Percentiles rank a stretch among this genome's conserved stretches.
Conservation (phyloP, 2,113 vertebrate species). For the Phalacrocorax pelagicus region DNA sequence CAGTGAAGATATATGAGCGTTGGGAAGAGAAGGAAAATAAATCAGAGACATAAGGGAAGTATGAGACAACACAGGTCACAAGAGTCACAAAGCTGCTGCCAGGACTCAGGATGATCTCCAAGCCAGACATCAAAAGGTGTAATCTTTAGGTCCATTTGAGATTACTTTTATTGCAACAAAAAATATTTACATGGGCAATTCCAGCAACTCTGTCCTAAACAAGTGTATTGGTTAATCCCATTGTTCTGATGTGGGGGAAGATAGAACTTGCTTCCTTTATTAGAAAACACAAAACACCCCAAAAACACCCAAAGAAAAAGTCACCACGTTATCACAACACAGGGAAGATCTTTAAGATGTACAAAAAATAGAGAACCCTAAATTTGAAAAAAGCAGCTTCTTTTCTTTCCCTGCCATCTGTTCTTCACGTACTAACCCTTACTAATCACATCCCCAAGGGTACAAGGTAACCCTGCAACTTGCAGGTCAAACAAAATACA, state of each 20-base stretch:
- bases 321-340: neutral
- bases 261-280: neutral
- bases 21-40: neutral
- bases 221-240: neutral
- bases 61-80: neutral
- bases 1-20: neutral
- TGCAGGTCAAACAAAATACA: neutral
- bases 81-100: neutral
- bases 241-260: neutral
- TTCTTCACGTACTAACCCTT: neutral
- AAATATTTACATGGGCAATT: neutral
- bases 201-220: neutral
- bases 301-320: neutral
- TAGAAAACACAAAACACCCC: neutral
- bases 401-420: neutral
- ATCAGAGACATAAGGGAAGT: neutral
- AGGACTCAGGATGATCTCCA: neutral
- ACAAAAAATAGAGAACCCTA: fast-evolving
- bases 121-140: neutral
- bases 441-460: neutral
- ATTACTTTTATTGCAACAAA: neutral
- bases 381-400: neutral
- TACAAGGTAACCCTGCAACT: neutral
- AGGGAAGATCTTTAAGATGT: neutral
- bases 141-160: neutral